Evolutionary conservation across 1,140 invertebrate genomes (phyloP), one percentile per base, ranked within the genome.

Genomic region (Tetramorium simillimum): DNA sequence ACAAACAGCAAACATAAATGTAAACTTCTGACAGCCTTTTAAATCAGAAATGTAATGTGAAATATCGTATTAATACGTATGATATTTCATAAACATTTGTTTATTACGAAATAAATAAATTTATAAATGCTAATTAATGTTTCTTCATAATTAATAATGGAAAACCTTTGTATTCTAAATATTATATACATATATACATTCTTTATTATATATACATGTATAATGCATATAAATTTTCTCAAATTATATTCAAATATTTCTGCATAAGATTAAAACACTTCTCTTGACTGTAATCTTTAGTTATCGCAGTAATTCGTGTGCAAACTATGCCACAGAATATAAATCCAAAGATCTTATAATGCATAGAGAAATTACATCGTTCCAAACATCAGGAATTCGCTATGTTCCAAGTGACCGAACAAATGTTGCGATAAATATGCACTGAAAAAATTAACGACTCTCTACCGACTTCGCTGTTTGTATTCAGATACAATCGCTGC

Each of bases 401-500:
- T 73, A 9, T 0, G 37, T 24, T 33, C 21, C 12, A 37, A 70
- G 40, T 46, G 63, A 53, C 28, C 37, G 40, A 16, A 9, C 51
- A 73, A 33, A 53, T 46, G 67, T 43, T 43, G 53, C 56, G 69
- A 84, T 84, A 84, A 84, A 73, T 46, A 46, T n/a, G 9, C n/a
- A 75, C 3, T 73, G 18, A 84, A 84, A 84, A 75, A 73, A 84
- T 84, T 75, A 73, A 73, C 56, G 80, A 49, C 53, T 69, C 40
- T 69, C 6, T 33, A 28, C 58, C 40, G 24, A 69, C 63, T 56
- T 56, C 33, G n/a, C 33, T 81, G 78, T 84, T 84, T 73, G 80
- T 10, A 53, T 69, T 81, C 63, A 73, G 80, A 84, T 84, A 56
- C 65, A 21, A 86, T 89, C 85, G 65, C 33, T 63, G 46, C 46